phyloP scores from a whole-genome alignment of 2,113 vertebrate genomes.

The Machaerirhynchus nigripectus region DNA sequence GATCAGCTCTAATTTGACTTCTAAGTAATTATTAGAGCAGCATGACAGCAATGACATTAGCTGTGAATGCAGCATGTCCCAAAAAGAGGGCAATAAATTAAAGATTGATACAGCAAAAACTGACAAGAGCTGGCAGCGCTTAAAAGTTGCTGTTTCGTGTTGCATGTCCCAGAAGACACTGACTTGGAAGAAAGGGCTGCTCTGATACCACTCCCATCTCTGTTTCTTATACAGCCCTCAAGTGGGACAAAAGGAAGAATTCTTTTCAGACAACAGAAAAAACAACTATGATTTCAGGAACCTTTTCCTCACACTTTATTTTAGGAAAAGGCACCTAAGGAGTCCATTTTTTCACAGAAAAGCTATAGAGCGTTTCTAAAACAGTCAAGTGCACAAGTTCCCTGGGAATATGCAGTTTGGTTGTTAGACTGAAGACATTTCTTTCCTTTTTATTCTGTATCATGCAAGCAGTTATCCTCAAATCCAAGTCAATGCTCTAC shows the following conservation, averaged over 20 bases:
- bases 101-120: neutral
- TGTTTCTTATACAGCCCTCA: neutral
- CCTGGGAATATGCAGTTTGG: neutral
- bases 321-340: neutral
- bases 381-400: neutral
- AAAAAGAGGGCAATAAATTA: neutral
- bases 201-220: neutral
- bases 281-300: neutral
- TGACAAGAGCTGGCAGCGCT: neutral
- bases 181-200: neutral
- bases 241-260: neutral
- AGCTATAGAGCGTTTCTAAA: neutral
- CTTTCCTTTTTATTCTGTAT: neutral
- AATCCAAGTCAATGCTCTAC: neutral
- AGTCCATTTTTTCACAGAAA: neutral
- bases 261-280: constrained; percentile 1
- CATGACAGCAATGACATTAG: neutral
- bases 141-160: neutral
- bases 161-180: constrained; percentile 10
- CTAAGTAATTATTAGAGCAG: neutral
- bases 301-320: neutral
- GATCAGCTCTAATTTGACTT: neutral
- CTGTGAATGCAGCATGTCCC: neutral
- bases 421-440: neutral
- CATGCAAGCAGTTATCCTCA: neutral